A percentile compares a stretch with the other conserved stretches of the same genome.
phyloP scores from a whole-genome alignment of 2,888 invertebrate genomes.

The Nemapogon koenigi region DNA sequence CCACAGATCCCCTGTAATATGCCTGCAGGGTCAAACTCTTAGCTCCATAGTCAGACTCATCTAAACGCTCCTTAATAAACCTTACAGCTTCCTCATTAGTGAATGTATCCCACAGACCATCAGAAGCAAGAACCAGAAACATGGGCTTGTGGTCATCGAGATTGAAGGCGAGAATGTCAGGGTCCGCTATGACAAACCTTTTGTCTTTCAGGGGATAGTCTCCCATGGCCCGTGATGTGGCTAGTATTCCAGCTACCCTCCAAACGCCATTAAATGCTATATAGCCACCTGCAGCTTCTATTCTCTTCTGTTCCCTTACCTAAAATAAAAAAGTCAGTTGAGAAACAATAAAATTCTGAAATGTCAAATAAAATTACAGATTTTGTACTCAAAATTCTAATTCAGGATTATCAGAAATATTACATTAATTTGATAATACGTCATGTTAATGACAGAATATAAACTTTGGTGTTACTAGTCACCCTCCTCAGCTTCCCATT shows the following conservation, averaged over 20 bases:
- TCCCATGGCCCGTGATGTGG: conserved; percentile 92
- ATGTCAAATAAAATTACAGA: no score
- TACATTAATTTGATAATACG: no score
- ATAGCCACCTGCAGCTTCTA: conserved; percentile 94
- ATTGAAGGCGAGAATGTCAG: conserved; percentile 92
- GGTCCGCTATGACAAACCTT: conserved; percentile 93
- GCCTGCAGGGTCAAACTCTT: conserved; percentile 91
- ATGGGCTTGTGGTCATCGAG: conserved; percentile 84
- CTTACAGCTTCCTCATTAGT: conserved; percentile 93
- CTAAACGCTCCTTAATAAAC: conserved; percentile 83
- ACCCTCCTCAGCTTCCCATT: no score
- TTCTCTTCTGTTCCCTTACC: conserved; percentile 89
- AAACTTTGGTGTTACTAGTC: no score
- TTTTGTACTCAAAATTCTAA: no score
- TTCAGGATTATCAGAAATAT: no score
- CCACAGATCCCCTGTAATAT: conserved; percentile 89
- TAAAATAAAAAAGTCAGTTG: no score
- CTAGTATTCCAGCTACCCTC: conserved; percentile 94
- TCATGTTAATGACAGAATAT: no score
- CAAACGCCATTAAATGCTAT: conserved; percentile 96
- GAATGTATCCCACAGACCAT: conserved; percentile 97
- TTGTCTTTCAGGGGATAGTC: conserved; percentile 95
- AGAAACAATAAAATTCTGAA: no score
- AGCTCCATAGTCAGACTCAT: conserved; percentile 89
- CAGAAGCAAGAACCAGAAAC: conserved; percentile 92